Evolutionary conservation across 2,888 invertebrate genomes (phyloP).

Genomic region (Thyatira batis): DNA sequence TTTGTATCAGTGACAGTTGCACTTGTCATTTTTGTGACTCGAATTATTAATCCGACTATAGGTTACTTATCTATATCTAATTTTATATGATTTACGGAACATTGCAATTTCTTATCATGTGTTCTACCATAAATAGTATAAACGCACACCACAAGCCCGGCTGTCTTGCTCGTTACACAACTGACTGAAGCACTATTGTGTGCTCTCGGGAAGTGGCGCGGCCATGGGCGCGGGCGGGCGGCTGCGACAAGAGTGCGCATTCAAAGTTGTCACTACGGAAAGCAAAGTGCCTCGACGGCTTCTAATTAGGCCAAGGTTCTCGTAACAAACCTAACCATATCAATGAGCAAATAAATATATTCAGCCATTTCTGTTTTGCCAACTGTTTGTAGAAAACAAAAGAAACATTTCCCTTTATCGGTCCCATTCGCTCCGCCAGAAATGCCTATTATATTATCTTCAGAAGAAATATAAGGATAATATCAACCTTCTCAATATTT

Average conservation of each 20-base stretch:
- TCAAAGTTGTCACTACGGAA: conserved; percentile 25
- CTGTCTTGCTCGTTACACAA: conserved; percentile 12
- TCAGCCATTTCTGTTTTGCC: not conserved
- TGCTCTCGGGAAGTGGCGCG: not conserved
- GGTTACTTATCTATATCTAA: not conserved
- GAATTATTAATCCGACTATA: no score
- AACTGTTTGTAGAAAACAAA: not conserved
- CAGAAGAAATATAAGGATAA: not conserved
- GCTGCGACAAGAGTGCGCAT: conserved; percentile 23
- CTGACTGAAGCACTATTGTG: conserved; percentile 10
- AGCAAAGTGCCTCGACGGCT: conserved; percentile 21
- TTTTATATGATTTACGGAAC: not conserved
- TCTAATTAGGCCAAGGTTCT: conserved; percentile 41
- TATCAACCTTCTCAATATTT: not conserved
- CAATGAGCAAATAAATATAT: conserved; percentile 15
- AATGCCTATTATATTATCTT: no score
- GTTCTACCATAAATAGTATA: not conserved
- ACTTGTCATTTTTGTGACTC: no score
- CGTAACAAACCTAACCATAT: conserved; percentile 16
- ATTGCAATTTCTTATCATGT: not conserved
- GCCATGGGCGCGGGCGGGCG: conserved; percentile 21
- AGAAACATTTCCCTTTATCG: not conserved
- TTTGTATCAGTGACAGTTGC: no score
- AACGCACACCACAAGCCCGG: conserved; percentile 9
- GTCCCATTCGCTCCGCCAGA: not conserved